These are phyloP conservation scores for Dicerorhinus sumatrensis DNA, from an alignment of 2,113 vertebrate species.

Conservation along the genomic window DNA sequence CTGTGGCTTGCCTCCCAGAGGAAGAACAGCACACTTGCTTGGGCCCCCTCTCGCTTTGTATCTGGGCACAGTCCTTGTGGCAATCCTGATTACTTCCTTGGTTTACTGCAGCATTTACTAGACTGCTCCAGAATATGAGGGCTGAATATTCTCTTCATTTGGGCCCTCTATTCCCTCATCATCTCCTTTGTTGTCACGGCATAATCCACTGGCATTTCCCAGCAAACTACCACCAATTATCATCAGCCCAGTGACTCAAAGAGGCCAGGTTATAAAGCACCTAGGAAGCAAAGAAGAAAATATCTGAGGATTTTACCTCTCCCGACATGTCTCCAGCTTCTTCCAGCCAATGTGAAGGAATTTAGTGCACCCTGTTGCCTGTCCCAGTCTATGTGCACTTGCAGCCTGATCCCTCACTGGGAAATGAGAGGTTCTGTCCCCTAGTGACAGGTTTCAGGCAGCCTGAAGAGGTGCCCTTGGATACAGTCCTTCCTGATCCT, in stretches of 20 bases:
- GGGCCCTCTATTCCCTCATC: too few relatives aligned
- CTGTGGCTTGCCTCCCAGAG: neutral
- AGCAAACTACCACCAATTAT: neutral
- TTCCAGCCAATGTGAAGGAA: neutral
- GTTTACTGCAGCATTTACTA: neutral
- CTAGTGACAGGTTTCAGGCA: neutral
- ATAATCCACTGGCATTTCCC: neutral
- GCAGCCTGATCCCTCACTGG: neutral
- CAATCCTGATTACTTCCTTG: neutral
- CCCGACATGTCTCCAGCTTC: neutral
- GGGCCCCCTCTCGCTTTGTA: neutral
- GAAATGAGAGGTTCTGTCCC: neutral
- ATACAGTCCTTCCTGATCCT: neutral
- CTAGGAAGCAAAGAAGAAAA: neutral
- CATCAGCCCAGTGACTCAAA: neutral
- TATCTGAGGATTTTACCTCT: neutral
- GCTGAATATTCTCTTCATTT: neutral
- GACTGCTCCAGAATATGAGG: neutral
- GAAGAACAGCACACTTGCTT: neutral
- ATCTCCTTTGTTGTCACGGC: neutral
- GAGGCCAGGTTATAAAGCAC: neutral
- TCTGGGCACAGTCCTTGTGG: rapidly evolving
- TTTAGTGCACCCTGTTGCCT: neutral
- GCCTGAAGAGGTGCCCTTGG: neutral
- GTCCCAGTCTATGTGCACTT: neutral